Base-by-base conservation (phyloP, 2,113 vertebrate genomes). In the Natator depressus region DNA sequence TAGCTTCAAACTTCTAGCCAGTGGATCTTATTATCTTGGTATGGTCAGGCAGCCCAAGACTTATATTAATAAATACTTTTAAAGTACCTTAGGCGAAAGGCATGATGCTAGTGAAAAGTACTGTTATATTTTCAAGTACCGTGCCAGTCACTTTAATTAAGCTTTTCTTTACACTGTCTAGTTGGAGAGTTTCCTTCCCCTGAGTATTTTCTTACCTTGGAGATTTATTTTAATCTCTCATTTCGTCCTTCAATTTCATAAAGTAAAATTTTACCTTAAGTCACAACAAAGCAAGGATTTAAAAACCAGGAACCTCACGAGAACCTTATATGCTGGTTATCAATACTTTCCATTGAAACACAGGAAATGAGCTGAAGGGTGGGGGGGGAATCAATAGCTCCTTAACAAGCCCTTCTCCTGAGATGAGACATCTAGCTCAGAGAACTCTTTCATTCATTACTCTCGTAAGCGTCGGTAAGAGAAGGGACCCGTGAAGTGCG, bases 321-420 rank as follows among this genome's bases (percentile, higher is more conserved):
- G 69, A 89, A 90, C 3, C 35, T 2, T 89, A n/a, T 92, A 85
- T 50, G 76, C 27, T 47, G 35, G 42, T 62, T 90, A 85, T 89
- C 89, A 93, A 35, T 94, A 93, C 79, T 82, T 96, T 78, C 53
- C 57, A 93, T 89, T 95, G 87, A 95, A 94, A 83, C 85, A 94
- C 0, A 55, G 79, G 49, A 97, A 97, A 94, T 31, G 4, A 94
- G 50, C 35, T 57, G 27, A 29, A 69, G 35, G 20, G 5, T 8
- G 5, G 31, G 46, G 91, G 53, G 87, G 82, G 72, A 87, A 87
- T 76, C 84, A 85, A 80, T 93, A 89, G 47, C 8, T 53, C 24
- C n/a, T 94, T 94, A 75, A 84, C 14, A 49, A 93, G 22, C 35
- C 27, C 31, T 96, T 96, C 69, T 93, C 76, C 76, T 16, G 57